Evolutionary conservation across 1,140 invertebrate species (phyloP), one percentile per base, ranked within the genome.

Genomic region (Drosophila auraria): DNA sequence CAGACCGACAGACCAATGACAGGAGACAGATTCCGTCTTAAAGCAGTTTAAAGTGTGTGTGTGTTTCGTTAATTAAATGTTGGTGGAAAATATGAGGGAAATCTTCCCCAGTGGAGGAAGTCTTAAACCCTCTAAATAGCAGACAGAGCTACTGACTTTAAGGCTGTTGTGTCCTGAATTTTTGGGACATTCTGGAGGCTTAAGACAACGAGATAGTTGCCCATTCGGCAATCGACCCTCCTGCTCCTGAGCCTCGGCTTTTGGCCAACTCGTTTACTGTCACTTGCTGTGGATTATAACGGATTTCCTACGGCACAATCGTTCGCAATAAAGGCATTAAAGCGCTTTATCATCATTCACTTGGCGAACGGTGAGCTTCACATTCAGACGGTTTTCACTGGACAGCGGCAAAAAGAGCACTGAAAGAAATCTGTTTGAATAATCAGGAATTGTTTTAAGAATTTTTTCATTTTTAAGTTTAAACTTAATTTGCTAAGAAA

Each of bases 281-380:
- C 87, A 82, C 82, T 90, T 91, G 71, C 76, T 90, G 86, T 91
- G 86, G 86, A 90, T 90, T 90, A 90, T 90, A 90, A 91, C 76
- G 79, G 86, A 90, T 90, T 90, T 90, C 72, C 79, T 64, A 70
- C 64, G 69, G 65, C 66, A 86, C 76, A 90, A 90, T 90, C 86
- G 87, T 75, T 91, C 56, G 87, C 87, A 86, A 91, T 89, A 84
- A 84, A 82, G 79, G 87, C 75, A 80, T 90, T 90, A 91, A 87
- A 70, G 79, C 76, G 79, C 82, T 86, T 91, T 90, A 90, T 90
- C 82, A 90, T 90, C 89, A 90, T 86, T 90, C 86, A 90, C 79
- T 90, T 75, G 78, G 78, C 82, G 68, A 76, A 84, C 78, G 68
- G 79, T 82, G 81, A 61, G 75, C 68, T 65, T 49, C 64, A 82